Evolutionary conservation across 2,113 vertebrate species (phyloP).

Genomic region (Microcebus jonahi): DNA sequence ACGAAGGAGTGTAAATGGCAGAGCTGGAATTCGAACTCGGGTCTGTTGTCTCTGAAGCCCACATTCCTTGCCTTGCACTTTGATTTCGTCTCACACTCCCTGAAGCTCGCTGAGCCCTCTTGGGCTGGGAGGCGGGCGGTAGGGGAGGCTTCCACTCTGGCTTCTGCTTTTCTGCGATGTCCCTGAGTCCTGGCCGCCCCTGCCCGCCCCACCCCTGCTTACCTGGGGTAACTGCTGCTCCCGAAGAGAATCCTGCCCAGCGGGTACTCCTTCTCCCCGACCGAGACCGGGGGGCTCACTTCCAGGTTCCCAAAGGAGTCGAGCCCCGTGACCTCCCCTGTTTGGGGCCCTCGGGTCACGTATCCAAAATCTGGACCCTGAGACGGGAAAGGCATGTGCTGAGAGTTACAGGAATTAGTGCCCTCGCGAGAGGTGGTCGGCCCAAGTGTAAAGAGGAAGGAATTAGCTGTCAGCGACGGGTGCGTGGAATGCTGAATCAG

Average conservation of each 20-base stretch:
- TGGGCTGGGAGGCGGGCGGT: too few relatives aligned
- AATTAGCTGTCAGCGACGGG: accelerated
- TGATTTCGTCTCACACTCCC: background rate
- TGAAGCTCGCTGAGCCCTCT: background rate
- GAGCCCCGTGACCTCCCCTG: constrained; percentile 80
- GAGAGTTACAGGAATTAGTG: accelerated
- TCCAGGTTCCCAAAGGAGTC: constrained; percentile 98
- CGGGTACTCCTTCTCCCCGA: constrained; percentile 90
- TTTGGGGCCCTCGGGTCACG: constrained; percentile 84
- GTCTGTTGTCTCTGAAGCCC: background rate
- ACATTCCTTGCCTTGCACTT: accelerated
- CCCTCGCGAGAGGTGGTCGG: background rate
- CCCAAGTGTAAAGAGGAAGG: background rate
- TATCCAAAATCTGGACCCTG: constrained; percentile 97
- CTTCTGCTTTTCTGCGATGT: background rate
- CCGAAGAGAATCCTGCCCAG: constrained; percentile 95
- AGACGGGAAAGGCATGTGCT: background rate
- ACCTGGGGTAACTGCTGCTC: constrained; percentile 91
- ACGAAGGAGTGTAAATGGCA: accelerated
- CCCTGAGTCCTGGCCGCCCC: background rate
- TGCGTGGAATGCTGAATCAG: accelerated
- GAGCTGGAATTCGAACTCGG: background rate
- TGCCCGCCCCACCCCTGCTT: constrained; percentile 59
- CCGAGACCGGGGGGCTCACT: constrained; percentile 94
- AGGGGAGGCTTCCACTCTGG: background rate